Evolutionary conservation across 2,113 vertebrate genomes (phyloP).

Genomic region (Ursus arctos): DNA sequence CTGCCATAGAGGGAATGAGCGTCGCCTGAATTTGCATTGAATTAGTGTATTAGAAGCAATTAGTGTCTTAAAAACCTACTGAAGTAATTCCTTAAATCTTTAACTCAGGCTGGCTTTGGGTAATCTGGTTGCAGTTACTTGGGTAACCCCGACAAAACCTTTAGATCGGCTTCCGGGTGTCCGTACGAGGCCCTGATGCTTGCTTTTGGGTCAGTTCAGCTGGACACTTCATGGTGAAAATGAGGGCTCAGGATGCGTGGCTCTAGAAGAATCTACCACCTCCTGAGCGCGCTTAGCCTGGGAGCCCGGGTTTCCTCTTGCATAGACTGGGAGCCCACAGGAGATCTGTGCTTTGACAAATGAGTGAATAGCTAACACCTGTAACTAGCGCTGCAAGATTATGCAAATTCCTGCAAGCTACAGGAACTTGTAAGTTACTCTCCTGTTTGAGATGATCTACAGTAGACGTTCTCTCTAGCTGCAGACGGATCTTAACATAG

Average conservation of each 20-base stretch:
- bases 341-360: background rate
- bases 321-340: fast-evolving
- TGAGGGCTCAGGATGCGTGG: fast-evolving
- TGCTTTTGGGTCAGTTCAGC: background rate
- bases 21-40: background rate
- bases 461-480: too few relatives aligned
- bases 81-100: background rate
- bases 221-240: too few relatives aligned
- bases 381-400: fast-evolving
- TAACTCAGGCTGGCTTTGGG: background rate
- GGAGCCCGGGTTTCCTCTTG: too few relatives aligned
- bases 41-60: background rate
- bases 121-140: background rate
- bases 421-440: background rate
- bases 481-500: background rate
- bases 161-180: background rate
- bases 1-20: background rate
- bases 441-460: background rate
- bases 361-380: fast-evolving
- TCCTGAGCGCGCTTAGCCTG: background rate
- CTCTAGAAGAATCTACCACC: background rate
- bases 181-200: background rate
- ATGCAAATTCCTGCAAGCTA: background rate
- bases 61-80: background rate
- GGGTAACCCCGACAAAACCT: background rate